Base-by-base conservation (phyloP, 92 coral and sea anemone genomes). In the Epizoanthus scotinus region DNA sequence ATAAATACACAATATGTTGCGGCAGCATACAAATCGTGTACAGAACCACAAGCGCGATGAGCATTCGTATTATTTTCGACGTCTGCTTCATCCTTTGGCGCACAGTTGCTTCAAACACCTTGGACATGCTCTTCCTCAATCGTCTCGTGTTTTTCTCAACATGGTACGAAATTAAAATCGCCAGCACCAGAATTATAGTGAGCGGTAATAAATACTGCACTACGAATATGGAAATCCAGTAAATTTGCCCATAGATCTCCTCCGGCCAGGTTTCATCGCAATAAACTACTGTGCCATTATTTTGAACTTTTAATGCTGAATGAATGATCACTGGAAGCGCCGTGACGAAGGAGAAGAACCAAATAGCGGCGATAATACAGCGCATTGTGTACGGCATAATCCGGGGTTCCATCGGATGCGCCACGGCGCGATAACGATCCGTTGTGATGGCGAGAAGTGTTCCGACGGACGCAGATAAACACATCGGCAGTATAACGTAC, bases 1-100 rank as follows among this genome's bases (percentile, higher is more conserved):
- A 91, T 27, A 96, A 72, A 82, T 89, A 96, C 15, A 93, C 91
- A 15, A 96, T 67, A 63, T 96, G 99, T 62, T 96, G 99, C 0
- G 99, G 99, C 34, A 96, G 73, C 97, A 96, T 96, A 66, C 99
- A 96, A n/a, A 91, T 67, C 6, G 98, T 92, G 55, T 96, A 96
- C 42, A 96, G 90, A 15, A 91, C 68, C 18, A 96, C 94, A 10
- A 96, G 82, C 1, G 98, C 99, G 17, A 96, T 82, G 7, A 96
- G 84, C 96, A 96, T 93, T 87, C 94, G 93, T 8, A 97, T 96
- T n/a, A 96, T 96, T 73, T 93, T 96, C 28, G 94, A 83, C 0
- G 96, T 89, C 84, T 95, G 99, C 58, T 89, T 87, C 84, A 91
- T 90, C 58, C 99, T 72, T 70, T 90, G 91, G 0, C 91, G 84